Evolutionary conservation across 2,113 vertebrate genomes (phyloP).

Genomic region (Lanius collurio): DNA sequence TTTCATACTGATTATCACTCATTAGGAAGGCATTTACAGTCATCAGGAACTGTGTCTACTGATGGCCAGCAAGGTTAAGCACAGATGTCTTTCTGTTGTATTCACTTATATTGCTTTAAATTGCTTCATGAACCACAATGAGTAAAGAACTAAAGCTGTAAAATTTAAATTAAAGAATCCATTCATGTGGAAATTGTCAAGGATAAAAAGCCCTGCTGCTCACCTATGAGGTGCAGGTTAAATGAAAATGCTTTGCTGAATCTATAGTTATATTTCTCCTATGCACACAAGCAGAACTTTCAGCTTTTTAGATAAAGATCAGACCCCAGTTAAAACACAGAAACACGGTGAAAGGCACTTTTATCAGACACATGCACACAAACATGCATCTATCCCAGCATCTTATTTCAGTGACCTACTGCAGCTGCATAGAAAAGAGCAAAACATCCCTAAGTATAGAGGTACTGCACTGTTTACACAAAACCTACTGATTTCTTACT

Average conservation of each 20-base stretch:
- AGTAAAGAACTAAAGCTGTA: conserved; percentile 9
- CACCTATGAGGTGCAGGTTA: neutral
- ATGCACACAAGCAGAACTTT: neutral
- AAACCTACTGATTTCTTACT: neutral
- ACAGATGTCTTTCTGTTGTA: neutral
- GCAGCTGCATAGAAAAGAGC: neutral
- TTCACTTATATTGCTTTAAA: conserved; percentile 19
- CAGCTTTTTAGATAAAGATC: neutral
- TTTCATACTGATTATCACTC: conserved; percentile 39
- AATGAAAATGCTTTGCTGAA: neutral
- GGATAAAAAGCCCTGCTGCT: neutral
- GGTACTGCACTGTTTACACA: neutral
- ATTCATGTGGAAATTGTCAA: neutral
- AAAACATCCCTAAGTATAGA: neutral
- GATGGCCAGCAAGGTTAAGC: conserved; percentile 48
- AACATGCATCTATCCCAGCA: neutral
- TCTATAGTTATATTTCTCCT: neutral
- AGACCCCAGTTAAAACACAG: neutral
- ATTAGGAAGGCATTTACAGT: conserved; percentile 40
- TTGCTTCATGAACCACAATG: conserved; percentile 22
- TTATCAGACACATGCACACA: neutral
- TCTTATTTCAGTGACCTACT: neutral
- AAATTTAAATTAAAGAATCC: conserved; percentile 36
- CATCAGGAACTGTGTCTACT: neutral
- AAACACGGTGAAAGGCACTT: neutral